Conservation (phyloP, 2,888 invertebrate genomes). For the Caenorhabditis zanzibari region DNA sequence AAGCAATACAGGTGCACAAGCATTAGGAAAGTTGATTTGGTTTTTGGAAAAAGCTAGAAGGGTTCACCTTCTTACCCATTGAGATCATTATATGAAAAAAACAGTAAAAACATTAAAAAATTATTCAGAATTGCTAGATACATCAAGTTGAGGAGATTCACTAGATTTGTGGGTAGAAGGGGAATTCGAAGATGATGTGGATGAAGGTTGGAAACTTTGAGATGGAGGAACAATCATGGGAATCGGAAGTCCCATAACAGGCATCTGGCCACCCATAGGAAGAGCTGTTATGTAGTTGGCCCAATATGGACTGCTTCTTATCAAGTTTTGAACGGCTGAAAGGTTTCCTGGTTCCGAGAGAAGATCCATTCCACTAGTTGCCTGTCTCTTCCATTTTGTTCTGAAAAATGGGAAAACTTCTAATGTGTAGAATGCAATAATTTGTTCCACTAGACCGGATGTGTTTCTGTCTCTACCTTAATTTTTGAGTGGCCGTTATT, state of each 20-base stretch:
- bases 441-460: constrained; percentile 62
- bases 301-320: constrained; percentile 83
- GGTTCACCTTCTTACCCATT: constrained; percentile 35
- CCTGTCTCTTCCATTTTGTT: constrained; percentile 99
- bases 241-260: constrained; percentile 49
- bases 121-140: constrained; percentile 55
- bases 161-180: constrained; percentile 43
- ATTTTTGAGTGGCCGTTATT: constrained; percentile 62
- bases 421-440: constrained; percentile 25
- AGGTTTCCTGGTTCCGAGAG: constrained; percentile 98
- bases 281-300: constrained; percentile 40
- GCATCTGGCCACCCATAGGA: constrained; percentile 43
- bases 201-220: constrained; percentile 43
- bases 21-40: background rate
- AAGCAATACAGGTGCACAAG: constrained; percentile 27
- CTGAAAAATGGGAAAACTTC: constrained; percentile 86
- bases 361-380: constrained; percentile 96
- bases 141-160: constrained; percentile 54
- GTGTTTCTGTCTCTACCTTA: constrained; percentile 37
- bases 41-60: constrained; percentile 5
- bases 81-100: constrained; percentile 37
- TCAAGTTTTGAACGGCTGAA: constrained; percentile 93
- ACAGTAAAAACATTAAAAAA: background rate
- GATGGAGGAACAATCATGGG: constrained; percentile 56
- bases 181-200: constrained; percentile 33